Conservation (phyloP, 2,113 vertebrate species). For the Heterotilapia buettikoferi region DNA sequence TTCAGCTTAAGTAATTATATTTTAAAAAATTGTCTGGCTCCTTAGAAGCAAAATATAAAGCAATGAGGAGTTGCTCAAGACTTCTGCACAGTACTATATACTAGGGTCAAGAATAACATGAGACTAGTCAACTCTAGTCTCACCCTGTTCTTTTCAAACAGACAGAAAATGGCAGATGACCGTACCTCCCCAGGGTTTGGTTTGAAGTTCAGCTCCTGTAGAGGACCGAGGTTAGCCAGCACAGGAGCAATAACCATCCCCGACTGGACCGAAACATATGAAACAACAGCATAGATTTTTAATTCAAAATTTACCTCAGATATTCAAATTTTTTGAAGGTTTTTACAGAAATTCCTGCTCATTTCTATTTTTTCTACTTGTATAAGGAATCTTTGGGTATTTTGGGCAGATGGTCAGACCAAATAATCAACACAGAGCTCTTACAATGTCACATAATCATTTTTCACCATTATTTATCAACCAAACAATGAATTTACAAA, state of each 20-base stretch:
- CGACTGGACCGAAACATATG: conserved; percentile 49
- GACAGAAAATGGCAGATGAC: not conserved
- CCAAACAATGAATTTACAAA: not conserved
- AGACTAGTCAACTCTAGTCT: not conserved
- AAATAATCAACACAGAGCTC: not conserved
- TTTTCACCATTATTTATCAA: not conserved
- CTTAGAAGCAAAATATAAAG: not conserved
- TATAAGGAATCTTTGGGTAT: not conserved
- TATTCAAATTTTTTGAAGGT: not conserved
- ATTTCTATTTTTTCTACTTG: not conserved
- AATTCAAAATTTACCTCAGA: not conserved
- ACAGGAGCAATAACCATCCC: conserved; percentile 80
- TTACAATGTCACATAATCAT: not conserved
- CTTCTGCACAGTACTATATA: not conserved
- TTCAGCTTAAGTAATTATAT: not conserved
- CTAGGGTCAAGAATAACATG: not conserved
- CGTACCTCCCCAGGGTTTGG: conserved; percentile 85
- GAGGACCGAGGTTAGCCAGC: conserved; percentile 79
- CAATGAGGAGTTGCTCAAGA: not conserved
- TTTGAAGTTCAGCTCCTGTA: conserved; percentile 76
- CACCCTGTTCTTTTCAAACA: not conserved
- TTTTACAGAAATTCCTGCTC: not conserved
- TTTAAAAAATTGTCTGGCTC: not conserved
- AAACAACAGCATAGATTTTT: not conserved
- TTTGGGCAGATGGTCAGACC: not conserved